Conservation (phyloP, 2,888 invertebrate species). For the Parasteatoda lunata region DNA sequence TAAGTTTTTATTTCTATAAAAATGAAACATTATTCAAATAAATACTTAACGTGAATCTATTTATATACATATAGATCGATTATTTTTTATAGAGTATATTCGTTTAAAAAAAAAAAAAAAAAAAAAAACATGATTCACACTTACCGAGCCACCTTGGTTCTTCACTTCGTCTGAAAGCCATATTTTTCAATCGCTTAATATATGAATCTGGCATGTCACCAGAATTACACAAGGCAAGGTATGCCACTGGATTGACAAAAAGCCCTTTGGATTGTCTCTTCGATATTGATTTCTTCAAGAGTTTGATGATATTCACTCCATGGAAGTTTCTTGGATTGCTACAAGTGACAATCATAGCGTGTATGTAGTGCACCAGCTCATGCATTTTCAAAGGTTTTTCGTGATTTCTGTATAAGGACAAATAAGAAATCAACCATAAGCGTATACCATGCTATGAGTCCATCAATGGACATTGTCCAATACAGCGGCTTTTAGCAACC, state of each 20-base stretch:
- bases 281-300: conserved; percentile 27
- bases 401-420: conserved; percentile 3
- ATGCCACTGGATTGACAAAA: conserved; percentile 45
- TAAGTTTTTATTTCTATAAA: not conserved
- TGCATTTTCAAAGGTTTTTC: conserved; percentile 40
- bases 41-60: not conserved
- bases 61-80: not conserved
- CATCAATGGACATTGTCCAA: too few species aligned
- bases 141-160: conserved; percentile 62
- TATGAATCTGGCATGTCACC: conserved; percentile 22
- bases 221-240: conserved; percentile 53
- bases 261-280: conserved; percentile 17
- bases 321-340: conserved; percentile 46
- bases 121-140: not conserved
- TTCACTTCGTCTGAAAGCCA: conserved; percentile 54
- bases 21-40: not conserved
- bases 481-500: not conserved
- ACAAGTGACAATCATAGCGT: conserved; percentile 42
- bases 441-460: not conserved
- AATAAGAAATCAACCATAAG: not conserved
- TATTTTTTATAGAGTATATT: not conserved
- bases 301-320: conserved; percentile 35
- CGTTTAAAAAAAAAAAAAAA: not conserved
- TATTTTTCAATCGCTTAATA: conserved; percentile 38
- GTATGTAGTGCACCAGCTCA: conserved; percentile 48